Evolutionary conservation across 2,888 invertebrate genomes (phyloP).

Genomic region (Sphaerophoria rueppellii): DNA sequence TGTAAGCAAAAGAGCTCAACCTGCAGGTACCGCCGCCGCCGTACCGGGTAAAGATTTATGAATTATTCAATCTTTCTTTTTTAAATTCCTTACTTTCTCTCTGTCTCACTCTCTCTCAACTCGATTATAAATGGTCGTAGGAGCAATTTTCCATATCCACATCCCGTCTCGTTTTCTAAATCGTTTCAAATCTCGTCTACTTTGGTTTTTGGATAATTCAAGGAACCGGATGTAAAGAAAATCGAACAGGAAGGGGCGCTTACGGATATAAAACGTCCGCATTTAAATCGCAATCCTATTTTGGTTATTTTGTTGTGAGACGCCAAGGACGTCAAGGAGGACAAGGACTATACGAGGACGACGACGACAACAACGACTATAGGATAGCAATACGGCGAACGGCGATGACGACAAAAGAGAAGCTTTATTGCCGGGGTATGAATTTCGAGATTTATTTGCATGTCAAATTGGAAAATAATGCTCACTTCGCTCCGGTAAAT

Average conservation of each 20-base stretch:
- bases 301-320: slow-evolving; percentile 27
- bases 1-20: background rate
- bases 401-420: slow-evolving; percentile 25
- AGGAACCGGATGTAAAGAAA: slow-evolving; percentile 59
- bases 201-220: slow-evolving; percentile 43
- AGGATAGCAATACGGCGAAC: background rate
- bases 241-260: slow-evolving; percentile 56
- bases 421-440: slow-evolving; percentile 64
- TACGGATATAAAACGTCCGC: slow-evolving; percentile 58
- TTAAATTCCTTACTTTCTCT: background rate
- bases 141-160: slow-evolving; percentile 7
- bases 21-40: too few relatives aligned
- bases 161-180: background rate
- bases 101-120: background rate
- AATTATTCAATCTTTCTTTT: slow-evolving; percentile 61
- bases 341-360: slow-evolving; percentile 6
- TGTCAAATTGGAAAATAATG: slow-evolving; percentile 72
- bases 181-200: slow-evolving; percentile 3
- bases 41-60: slow-evolving; percentile 52
- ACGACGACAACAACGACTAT: background rate
- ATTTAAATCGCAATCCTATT: slow-evolving; percentile 71
- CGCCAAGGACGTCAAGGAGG: background rate
- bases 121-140: slow-evolving; percentile 3
- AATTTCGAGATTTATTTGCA: slow-evolving; percentile 70
- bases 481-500: slow-evolving; percentile 53